These are phyloP conservation scores for Spilarctia lutea DNA, from an alignment of 2,888 invertebrate species.

Conservation along the genomic window DNA sequence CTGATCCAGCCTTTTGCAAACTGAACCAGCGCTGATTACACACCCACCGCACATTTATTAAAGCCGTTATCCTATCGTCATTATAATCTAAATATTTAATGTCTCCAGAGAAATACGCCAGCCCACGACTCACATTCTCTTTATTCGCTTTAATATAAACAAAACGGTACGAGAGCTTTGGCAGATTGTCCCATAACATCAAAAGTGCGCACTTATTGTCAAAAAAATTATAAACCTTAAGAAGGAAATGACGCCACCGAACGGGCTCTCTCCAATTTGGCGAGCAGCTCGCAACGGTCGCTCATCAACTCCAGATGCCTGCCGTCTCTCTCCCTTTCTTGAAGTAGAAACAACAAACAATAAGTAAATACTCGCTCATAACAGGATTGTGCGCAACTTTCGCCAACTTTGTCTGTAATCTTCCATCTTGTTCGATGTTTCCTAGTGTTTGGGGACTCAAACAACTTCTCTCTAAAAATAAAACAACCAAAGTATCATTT, in stretches of 20 bases:
- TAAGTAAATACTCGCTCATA: constrained; percentile 41
- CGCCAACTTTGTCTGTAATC: constrained; percentile 39
- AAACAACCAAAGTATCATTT: constrained; percentile 17
- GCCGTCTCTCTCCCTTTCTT: background rate
- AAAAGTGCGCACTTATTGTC: constrained; percentile 3
- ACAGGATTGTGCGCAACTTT: constrained; percentile 28
- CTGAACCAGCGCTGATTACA: constrained; percentile 2
- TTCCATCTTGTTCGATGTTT: constrained; percentile 43
- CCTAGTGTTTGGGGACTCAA: constrained; percentile 23
- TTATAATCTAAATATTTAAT: constrained; percentile 18
- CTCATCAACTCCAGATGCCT: constrained; percentile 17
- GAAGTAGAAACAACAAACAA: constrained; percentile 37
- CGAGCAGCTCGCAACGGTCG: background rate
- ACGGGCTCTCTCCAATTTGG: constrained; percentile 3
- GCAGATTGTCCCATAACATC: background rate
- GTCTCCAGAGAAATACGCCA: background rate
- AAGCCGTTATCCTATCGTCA: constrained; percentile 9
- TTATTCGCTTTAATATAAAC: background rate
- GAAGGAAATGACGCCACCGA: constrained; percentile 9
- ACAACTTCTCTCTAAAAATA: constrained; percentile 14
- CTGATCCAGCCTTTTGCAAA: constrained; percentile 1
- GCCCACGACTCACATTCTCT: background rate
- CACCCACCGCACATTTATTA: constrained; percentile 9
- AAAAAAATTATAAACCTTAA: constrained; percentile 10
- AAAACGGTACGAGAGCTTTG: background rate